Evolutionary conservation across 1,140 invertebrate species (phyloP).

Genomic region (Rhyacophila brunnea): DNA sequence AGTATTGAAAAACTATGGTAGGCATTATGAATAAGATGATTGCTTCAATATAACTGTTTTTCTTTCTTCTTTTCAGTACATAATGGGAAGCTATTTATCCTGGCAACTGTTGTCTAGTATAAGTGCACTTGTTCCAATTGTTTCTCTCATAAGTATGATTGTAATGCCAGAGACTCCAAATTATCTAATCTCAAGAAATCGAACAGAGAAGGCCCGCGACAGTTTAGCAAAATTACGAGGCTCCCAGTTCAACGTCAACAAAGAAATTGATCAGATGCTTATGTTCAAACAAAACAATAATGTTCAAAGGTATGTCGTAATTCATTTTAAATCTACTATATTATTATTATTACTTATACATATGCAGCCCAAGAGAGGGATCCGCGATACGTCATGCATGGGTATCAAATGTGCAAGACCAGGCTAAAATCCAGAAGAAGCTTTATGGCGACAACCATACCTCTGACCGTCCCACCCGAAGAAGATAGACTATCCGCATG

Average conservation of each 20-base stretch:
- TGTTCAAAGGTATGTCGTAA: constrained; percentile 51
- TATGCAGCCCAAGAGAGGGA: too few species aligned
- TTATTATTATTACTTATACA: too few species aligned
- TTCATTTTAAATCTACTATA: not conserved
- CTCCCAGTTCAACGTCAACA: constrained; percentile 62
- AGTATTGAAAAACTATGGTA: too few species aligned
- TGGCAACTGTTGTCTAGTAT: constrained; percentile 63
- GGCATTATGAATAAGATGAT: too few species aligned
- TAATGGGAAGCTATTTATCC: constrained; percentile 57
- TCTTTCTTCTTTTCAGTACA: constrained; percentile 57
- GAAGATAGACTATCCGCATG: too few species aligned
- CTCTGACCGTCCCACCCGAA: too few species aligned
- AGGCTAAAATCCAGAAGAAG: too few species aligned
- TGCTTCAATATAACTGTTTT: too few species aligned
- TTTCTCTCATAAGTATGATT: constrained; percentile 60
- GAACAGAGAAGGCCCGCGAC: constrained; percentile 59
- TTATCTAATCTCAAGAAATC: constrained; percentile 64
- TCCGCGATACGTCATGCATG: too few species aligned
- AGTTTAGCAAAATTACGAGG: constrained; percentile 62
- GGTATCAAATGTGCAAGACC: too few species aligned
- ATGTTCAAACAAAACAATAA: constrained; percentile 64
- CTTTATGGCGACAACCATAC: too few species aligned
- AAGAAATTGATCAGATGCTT: constrained; percentile 62
- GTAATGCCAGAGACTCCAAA: constrained; percentile 71
- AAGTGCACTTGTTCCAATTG: constrained; percentile 57